Evolutionary conservation across 2,113 vertebrate species (phyloP).

Genomic region (Carollia perspicillata): DNA sequence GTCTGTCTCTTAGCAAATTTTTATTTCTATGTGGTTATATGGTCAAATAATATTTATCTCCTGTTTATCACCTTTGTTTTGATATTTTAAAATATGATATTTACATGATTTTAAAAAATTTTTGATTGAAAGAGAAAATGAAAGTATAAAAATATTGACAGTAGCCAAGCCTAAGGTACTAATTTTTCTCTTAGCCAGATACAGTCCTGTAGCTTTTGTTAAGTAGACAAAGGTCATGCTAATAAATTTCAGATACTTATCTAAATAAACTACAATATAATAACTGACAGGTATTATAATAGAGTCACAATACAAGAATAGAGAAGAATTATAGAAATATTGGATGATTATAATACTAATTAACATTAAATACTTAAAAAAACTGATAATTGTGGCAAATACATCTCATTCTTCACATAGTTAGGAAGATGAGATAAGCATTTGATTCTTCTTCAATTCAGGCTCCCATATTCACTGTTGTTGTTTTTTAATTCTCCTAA

Average conservation of each 20-base stretch:
- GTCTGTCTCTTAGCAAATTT: neutral
- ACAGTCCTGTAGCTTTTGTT: neutral
- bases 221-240: neutral
- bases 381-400: neutral
- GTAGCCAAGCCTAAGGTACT: neutral
- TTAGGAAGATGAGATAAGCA: neutral
- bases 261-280: neutral
- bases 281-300: neutral
- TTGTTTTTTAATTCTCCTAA: neutral
- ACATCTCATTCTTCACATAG: neutral
- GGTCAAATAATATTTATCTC: neutral
- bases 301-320: neutral
- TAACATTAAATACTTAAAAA: neutral
- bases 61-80: neutral
- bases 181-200: neutral
- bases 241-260: conserved; percentile 4
- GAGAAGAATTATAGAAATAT: neutral
- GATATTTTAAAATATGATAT: neutral
- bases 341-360: neutral
- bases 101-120: neutral
- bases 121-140: neutral
- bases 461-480: neutral
- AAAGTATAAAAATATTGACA: neutral
- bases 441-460: neutral
- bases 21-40: neutral